A percentile compares a stretch with the other conserved stretches of the same genome.
These are phyloP conservation scores for Oreonectes daqikongensis DNA, from an alignment of 2,797 vertebrate genomes.

Conservation along the genomic window DNA sequence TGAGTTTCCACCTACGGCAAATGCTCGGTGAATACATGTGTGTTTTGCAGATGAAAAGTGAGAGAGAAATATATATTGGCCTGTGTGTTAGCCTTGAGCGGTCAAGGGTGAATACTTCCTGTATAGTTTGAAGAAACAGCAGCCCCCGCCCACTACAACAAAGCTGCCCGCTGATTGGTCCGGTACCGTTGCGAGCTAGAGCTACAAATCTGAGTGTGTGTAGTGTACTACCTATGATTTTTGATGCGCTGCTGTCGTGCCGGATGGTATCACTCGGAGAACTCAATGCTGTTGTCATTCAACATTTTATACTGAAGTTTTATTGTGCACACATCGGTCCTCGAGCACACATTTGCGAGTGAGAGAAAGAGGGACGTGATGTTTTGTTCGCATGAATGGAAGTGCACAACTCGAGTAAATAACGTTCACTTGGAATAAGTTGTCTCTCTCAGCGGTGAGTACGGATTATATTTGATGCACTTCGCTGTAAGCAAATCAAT, in stretches of 20 bases:
- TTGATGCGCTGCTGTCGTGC: conserved; percentile 41
- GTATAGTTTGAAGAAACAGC: not conserved
- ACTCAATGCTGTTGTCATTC: conserved; percentile 22
- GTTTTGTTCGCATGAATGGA: conserved; percentile 64
- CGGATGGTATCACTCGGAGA: conserved; percentile 16
- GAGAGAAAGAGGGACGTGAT: not conserved
- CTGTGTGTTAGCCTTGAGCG: conserved; percentile 11
- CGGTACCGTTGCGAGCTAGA: conserved; percentile 61
- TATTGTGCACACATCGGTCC: not conserved
- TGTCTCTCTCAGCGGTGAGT: conserved; percentile 69
- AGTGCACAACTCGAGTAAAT: conserved; percentile 64
- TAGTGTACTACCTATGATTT: conserved; percentile 56
- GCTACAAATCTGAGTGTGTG: conserved; percentile 67
- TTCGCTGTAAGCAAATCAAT: not conserved
- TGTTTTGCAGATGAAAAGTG: no score
- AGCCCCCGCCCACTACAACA: conserved; percentile 62
- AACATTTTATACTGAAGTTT: not conserved
- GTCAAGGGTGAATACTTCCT: conserved; percentile 16
- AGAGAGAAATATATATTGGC: no score
- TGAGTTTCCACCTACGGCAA: no score
- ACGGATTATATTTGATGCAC: not conserved
- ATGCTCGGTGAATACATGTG: no score
- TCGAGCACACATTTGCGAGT: not conserved
- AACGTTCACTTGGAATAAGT: conserved; percentile 65
- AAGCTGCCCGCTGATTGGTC: conserved; percentile 69